Conservation (phyloP, 2,797 vertebrate genomes). For the Botia kubotai region DNA sequence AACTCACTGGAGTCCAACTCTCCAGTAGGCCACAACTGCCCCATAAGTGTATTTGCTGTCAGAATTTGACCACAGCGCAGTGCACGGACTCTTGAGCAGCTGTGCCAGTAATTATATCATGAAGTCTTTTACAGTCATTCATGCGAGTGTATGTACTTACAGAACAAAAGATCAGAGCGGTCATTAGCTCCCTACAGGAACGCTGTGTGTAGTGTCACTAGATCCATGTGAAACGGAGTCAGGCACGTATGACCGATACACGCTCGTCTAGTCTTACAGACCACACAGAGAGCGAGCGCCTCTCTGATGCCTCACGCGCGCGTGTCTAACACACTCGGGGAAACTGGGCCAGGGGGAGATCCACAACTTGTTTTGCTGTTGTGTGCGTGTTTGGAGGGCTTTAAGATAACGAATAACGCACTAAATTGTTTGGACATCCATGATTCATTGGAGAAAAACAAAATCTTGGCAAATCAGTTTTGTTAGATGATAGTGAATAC, state of each 20-base stretch:
- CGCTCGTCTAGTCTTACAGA: slow-evolving; percentile 75
- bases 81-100: slow-evolving; percentile 24
- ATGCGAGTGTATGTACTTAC: slow-evolving; percentile 21
- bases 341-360: slow-evolving; percentile 51
- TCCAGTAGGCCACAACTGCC: too few species aligned
- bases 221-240: slow-evolving; percentile 54
- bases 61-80: slow-evolving; percentile 5
- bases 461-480: slow-evolving; percentile 33
- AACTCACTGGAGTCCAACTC: too few species aligned
- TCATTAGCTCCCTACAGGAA: slow-evolving; percentile 34
- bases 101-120: slow-evolving; percentile 11
- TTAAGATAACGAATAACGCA: slow-evolving; percentile 23
- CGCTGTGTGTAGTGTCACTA: slow-evolving; percentile 42
- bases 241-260: slow-evolving; percentile 72
- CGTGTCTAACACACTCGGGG: slow-evolving; percentile 50
- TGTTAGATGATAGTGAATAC: slow-evolving; percentile 14
- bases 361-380: slow-evolving; percentile 21
- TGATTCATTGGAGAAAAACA: slow-evolving; percentile 35
- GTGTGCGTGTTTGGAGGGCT: background rate
- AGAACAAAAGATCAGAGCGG: slow-evolving; percentile 34
- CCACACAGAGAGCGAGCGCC: slow-evolving; percentile 72
- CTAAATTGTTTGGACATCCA: slow-evolving; percentile 30
- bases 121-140: slow-evolving; percentile 17
- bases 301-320: slow-evolving; percentile 59
- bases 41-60: background rate